phyloP scores from a whole-genome alignment of 2,797 vertebrate genomes.

The Muscicapa comitata region DNA sequence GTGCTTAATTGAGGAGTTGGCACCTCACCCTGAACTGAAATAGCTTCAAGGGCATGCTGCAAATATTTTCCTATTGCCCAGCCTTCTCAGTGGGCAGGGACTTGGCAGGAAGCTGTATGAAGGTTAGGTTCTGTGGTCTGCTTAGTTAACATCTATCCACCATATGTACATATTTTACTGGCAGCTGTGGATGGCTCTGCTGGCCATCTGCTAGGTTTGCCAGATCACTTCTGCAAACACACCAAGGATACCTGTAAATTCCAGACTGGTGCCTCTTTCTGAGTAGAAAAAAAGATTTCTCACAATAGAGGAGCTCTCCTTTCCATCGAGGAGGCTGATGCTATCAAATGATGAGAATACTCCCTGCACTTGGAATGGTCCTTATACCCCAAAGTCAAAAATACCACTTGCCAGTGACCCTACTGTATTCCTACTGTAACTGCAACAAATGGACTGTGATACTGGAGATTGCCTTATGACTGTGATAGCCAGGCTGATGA shows the following conservation, averaged over 20 bases:
- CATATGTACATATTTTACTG: neutral
- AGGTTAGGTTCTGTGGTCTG: neutral
- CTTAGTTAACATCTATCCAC: neutral
- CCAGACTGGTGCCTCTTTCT: neutral
- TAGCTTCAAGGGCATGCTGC: neutral
- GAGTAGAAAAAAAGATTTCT: neutral
- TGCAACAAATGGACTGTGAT: rapidly evolving
- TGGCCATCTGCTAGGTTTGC: neutral
- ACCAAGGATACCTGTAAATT: neutral
- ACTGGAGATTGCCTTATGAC: neutral
- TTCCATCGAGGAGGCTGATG: neutral
- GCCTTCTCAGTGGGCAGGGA: neutral
- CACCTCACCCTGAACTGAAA: constrained; percentile 12
- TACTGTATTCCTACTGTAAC: neutral
- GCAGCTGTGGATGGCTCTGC: neutral
- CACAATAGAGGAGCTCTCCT: neutral
- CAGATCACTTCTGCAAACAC: neutral
- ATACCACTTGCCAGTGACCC: neutral
- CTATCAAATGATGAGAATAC: neutral
- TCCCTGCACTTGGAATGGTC: neutral
- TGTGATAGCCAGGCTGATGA: neutral
- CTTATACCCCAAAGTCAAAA: neutral
- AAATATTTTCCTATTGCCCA: constrained; percentile 5
- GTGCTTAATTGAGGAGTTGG: neutral
- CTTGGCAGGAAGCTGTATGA: neutral